These are phyloP conservation scores for Campopleginae sp. DNA, from an alignment of 2,888 invertebrate genomes.

Conservation along the genomic window DNA sequence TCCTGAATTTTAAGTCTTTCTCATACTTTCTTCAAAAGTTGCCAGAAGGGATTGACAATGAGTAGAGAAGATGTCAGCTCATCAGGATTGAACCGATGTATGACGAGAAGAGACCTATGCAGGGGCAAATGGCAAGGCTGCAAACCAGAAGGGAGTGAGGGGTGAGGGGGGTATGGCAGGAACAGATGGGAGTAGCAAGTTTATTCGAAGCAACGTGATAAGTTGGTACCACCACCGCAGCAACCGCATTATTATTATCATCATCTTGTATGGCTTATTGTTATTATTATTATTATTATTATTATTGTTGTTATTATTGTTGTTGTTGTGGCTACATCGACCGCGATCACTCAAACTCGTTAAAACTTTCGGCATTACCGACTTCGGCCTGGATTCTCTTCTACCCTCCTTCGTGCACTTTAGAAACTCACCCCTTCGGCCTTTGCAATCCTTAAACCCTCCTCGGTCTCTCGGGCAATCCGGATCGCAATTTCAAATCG, in stretches of 20 bases:
- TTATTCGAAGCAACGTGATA: slow-evolving; percentile 77
- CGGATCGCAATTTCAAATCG: slow-evolving; percentile 66
- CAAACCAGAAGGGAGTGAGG: slow-evolving; percentile 26
- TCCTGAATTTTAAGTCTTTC: slow-evolving; percentile 29
- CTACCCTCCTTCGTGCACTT: slow-evolving; percentile 77
- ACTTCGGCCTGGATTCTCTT: slow-evolving; percentile 79
- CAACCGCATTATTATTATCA: slow-evolving; percentile 73
- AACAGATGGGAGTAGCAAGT: slow-evolving; percentile 68
- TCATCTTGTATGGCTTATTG: slow-evolving; percentile 61
- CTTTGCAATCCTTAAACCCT: slow-evolving; percentile 51
- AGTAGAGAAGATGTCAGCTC: slow-evolving; percentile 40
- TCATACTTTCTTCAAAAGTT: slow-evolving; percentile 52
- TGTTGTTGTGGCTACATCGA: slow-evolving; percentile 83
- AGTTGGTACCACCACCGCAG: slow-evolving; percentile 78
- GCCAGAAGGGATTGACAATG: slow-evolving; percentile 36
- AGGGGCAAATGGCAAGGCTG: slow-evolving; percentile 41
- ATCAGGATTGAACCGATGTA: slow-evolving; percentile 36
- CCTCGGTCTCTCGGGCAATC: slow-evolving; percentile 57
- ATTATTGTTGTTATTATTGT: slow-evolving; percentile 80
- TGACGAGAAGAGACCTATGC: slow-evolving; percentile 8
- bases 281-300: slow-evolving; percentile 80
- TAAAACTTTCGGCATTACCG: slow-evolving; percentile 83
- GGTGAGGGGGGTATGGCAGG: slow-evolving; percentile 41
- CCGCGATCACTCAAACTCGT: slow-evolving; percentile 84
- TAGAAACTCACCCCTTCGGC: slow-evolving; percentile 59